Evolutionary conservation across 2,888 invertebrate species (phyloP), one percentile per base, ranked within the genome.

Genomic region (Sceliomorpha sp.): DNA sequence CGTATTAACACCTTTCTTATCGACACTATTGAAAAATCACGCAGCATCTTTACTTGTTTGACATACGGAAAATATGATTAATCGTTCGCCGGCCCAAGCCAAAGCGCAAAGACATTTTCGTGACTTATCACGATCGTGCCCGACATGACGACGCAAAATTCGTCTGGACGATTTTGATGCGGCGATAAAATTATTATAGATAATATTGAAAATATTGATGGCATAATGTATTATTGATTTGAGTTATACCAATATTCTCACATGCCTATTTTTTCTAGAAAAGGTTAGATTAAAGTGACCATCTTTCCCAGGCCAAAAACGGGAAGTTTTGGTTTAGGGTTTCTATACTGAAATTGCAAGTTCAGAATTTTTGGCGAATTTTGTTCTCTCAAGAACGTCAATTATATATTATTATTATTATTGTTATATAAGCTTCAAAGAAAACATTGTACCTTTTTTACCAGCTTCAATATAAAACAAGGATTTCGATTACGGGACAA

Each of bases 111-210:
- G 62, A 34, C 70, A 70, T 62, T 66, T 55, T 53, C 56, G 56
- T 70, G 70, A 70, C 70, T 70, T 70, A 67, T 70, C 70, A 70
- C 70, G 66, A 58, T 70, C 53, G 20, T 9, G 12, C 24, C 32
- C 40, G 40, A 50, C 56, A 42, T 56, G 51, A 51, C 39, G 45
- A 13, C 32, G 32, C 63, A 29, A 60, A 62, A 51, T 70, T 56
- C 24, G 51, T 29, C 20, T 12, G 17, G 14, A 7, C n/a, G 17
- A 29, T 37, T 60, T 51, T 36, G 10, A 17, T 17, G 31, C 36
- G 37, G 29, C 44, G 44, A 5, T 8, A 24, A 3, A 3, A 24
- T 24, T 24, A 10, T 32, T 32, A n/a, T n/a, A n/a, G n/a, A n/a
- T n/a, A n/a, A n/a, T n/a, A n/a, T n/a, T n/a, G n/a, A n/a, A n/a